Conservation (phyloP, 2,888 invertebrate species). For the Melanargia galathea region DNA sequence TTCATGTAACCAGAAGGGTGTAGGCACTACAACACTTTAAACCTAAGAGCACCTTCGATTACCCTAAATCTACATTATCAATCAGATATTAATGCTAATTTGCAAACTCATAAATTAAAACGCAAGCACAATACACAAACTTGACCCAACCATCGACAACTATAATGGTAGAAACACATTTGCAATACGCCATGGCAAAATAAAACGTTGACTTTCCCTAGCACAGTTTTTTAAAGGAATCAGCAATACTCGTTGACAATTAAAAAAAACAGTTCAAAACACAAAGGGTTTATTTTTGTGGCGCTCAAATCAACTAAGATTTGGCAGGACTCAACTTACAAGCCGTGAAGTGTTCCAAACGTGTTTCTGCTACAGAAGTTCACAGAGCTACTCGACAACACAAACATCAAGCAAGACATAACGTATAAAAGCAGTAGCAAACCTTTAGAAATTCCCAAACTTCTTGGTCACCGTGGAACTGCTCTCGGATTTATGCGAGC, state of each 20-base stretch:
- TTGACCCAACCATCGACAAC: neutral
- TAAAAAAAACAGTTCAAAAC: too few species aligned
- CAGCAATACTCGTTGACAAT: too few species aligned
- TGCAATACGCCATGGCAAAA: neutral
- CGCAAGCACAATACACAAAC: neutral
- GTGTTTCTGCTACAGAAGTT: neutral
- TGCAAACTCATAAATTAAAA: constrained; percentile 15
- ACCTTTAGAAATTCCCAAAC: constrained; percentile 75
- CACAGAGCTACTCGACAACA: neutral
- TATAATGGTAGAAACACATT: neutral
- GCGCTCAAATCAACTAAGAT: too few species aligned
- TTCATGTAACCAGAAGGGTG: too few species aligned
- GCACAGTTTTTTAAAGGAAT: too few species aligned
- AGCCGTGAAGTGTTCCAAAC: too few species aligned
- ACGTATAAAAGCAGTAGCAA: constrained; percentile 13
- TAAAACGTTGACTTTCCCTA: too few species aligned
- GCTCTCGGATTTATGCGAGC: constrained; percentile 82
- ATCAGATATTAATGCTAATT: constrained; percentile 12
- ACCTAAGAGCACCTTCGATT: constrained; percentile 32
- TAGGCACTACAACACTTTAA: neutral
- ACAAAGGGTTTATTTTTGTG: too few species aligned
- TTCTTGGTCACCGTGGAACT: constrained; percentile 82
- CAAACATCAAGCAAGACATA: constrained; percentile 22
- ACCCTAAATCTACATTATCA: constrained; percentile 22
- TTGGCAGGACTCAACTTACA: too few species aligned